Evolutionary conservation across 2,888 invertebrate genomes (phyloP), one percentile per base, ranked within the genome.

Genomic region (Orchestes rusci): DNA sequence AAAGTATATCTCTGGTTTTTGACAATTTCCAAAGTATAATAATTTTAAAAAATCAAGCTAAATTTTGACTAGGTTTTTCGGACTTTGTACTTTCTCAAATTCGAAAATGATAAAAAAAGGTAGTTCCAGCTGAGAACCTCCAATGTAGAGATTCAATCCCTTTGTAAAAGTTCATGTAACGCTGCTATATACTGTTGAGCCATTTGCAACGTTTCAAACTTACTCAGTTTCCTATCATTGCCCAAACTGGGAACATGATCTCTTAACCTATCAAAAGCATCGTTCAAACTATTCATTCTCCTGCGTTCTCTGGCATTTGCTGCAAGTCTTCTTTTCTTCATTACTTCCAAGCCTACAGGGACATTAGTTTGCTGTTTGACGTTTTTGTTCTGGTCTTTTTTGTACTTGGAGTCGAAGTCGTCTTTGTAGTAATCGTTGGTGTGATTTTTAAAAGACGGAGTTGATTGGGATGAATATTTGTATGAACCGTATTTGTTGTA

Each of bases 201-300:
- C 83, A 84, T 83, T 66, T 84, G 83, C 30, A 84, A 67, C 27
- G 84, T 84, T 66, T 84, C 84, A 59, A 79, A 84, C 65, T 84
- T 84, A 48, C 82, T 82, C 48, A 84, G 69, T 63, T 82, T 81
- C 57, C 80, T 71, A 59, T 83, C 81, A 54, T 79, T 79, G 2
- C 81, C 80, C 29, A 82, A 67, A 3, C 79, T 77, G 1, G 84
- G 84, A 28, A 84, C 79, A 5, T 83, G 83, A 53, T 79, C 79
- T 38, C 84, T 65, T 4, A 84, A 70, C 52, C 76, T 70, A 62
- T 83, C 83, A 59, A 84, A 84, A 1, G 84, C 84, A 53, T 79
- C 78, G 64, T 84, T 84, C 51, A 84, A 67, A 57, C 80, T 80
- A 64, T 80, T 79, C 84, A 84, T 84, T 29, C 84, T 64, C 40